Base-by-base conservation (phyloP, 2,888 invertebrate species). In the Patella depressa region DNA sequence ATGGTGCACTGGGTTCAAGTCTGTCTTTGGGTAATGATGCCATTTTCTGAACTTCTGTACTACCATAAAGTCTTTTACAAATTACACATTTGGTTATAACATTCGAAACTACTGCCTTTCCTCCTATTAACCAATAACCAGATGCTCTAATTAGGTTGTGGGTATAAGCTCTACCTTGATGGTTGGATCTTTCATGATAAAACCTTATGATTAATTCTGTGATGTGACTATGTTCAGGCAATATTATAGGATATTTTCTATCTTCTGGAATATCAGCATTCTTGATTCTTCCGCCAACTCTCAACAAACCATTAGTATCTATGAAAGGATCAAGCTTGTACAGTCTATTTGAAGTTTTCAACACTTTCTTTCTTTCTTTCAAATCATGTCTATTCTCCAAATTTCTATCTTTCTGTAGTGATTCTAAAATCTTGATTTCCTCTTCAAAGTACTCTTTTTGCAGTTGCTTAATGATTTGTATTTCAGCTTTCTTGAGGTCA, bases 1-100 rank as follows among this genome's bases (percentile, higher is more conserved):
- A 77, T n/a, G 76, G 79, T 17, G 79, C 76, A 12, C 34, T n/a
- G 3, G 70, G 45, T 14, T 12, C 24, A 9, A 79, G 19, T 19
- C 79, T 59, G 65, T 79, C 76, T 29, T 45, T n/a, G 53, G 79
- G 79, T 15, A 79, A 53, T 59, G 72, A 45, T 15, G 76, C 53
- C 79, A 79, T 79, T 45, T 79, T 79, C 55, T 79, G 76, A n/a
- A 45, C 70, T 72, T 59, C n/a, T n/a, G 0, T n/a, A 15, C n/a
- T 57, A 14, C 69, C 3, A 17, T 69, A 14, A 12, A 45, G 53
- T 69, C 53, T 77, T 11, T 59, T 53, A 59, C 77, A 77, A 12
- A 24, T 9, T 19, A 65, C 4, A 65, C 19, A 19, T 65, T 65
- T 65, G 65, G 65, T 19, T 65, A 65, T 19, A 19, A 24, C 11